phyloP scores from a whole-genome alignment of 2,888 invertebrate species.

The Ophonus ardosiacus region DNA sequence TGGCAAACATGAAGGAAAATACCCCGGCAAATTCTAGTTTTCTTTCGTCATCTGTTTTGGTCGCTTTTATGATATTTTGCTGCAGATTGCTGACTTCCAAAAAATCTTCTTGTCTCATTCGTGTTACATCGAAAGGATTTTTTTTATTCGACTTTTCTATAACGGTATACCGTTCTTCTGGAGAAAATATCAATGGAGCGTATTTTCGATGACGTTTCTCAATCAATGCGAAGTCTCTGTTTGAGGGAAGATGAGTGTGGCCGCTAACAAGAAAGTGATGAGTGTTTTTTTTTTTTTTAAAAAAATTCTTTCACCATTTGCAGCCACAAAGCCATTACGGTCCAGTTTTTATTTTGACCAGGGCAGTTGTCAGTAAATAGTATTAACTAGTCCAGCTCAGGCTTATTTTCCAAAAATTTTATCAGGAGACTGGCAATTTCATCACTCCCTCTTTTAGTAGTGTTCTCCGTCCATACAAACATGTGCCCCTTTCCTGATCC shows the following conservation, averaged over 20 bases:
- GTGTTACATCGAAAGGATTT: neutral
- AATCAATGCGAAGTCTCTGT: neutral
- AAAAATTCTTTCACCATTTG: slow-evolving; percentile 2
- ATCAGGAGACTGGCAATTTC: slow-evolving; percentile 5
- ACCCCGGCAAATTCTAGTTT: neutral
- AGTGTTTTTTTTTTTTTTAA: slow-evolving; percentile 1
- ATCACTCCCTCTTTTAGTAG: neutral
- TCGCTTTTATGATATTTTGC: neutral
- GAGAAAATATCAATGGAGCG: neutral
- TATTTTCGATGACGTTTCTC: neutral
- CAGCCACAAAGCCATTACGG: neutral
- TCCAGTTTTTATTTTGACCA: slow-evolving; percentile 19
- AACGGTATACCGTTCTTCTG: neutral
- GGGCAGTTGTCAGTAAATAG: slow-evolving; percentile 11
- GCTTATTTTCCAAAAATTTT: slow-evolving; percentile 8
- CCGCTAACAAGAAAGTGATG: slow-evolving; percentile 8
- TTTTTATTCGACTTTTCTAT: neutral
- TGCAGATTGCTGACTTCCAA: neutral
- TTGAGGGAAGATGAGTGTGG: slow-evolving; percentile 1
- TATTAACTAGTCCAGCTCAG: neutral
- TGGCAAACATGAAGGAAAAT: neutral
- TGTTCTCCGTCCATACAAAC: slow-evolving; percentile 65
- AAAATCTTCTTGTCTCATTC: neutral
- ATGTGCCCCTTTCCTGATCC: slow-evolving; percentile 64
- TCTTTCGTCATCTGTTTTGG: neutral